Evolutionary conservation across 2,797 vertebrate species (phyloP).

Genomic region (Lindbergichthys nudifrons): DNA sequence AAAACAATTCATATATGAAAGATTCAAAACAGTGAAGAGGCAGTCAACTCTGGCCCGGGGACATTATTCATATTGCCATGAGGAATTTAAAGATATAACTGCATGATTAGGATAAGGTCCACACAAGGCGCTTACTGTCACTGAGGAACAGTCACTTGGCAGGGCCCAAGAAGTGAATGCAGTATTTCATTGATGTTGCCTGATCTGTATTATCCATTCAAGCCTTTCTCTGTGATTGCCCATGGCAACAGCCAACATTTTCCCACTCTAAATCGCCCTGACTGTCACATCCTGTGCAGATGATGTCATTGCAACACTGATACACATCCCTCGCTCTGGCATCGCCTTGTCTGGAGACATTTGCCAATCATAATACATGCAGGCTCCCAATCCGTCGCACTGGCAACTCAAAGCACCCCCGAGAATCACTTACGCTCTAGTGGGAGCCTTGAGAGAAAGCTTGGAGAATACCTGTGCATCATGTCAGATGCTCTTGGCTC

Average conservation of each 20-base stretch:
- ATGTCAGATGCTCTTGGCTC: conserved; percentile 63
- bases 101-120: conserved; percentile 21
- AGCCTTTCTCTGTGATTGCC: conserved; percentile 64
- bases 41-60: conserved; percentile 11
- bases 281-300: conserved; percentile 75
- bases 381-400: conserved; percentile 59
- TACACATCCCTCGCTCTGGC: conserved; percentile 71
- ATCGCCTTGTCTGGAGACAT: conserved; percentile 64
- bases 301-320: conserved; percentile 79
- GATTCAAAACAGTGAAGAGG: conserved; percentile 29
- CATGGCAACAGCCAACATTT: conserved; percentile 72
- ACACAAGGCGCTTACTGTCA: neutral
- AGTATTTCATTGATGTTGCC: conserved; percentile 61
- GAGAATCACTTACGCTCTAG: conserved; percentile 66
- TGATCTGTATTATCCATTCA: conserved; percentile 73
- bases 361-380: conserved; percentile 71
- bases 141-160: conserved; percentile 46
- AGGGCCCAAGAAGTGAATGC: conserved; percentile 51
- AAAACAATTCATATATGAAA: conserved; percentile 30
- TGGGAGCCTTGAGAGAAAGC: conserved; percentile 55
- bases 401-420: conserved; percentile 63
- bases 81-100: neutral
- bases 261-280: conserved; percentile 66
- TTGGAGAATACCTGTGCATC: conserved; percentile 68
- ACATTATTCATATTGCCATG: conserved; percentile 6